Base-by-base conservation (phyloP, 2,888 invertebrate genomes). In the Folsomia candida region DNA sequence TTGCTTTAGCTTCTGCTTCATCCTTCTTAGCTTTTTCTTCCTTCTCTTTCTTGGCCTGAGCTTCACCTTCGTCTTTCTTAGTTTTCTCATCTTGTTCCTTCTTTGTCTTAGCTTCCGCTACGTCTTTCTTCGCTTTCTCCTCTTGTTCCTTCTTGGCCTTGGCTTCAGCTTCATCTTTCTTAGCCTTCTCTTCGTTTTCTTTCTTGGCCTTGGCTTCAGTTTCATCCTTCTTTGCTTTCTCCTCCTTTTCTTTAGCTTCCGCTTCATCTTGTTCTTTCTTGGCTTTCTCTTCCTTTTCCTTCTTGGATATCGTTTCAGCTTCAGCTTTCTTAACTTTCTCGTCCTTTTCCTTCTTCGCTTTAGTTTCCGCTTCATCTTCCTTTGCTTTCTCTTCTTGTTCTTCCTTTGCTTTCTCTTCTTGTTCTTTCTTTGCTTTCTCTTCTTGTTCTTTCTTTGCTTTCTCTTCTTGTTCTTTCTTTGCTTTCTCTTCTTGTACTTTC, bases 251-350 rank as follows among this genome's bases (percentile, higher is more conserved):
- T 75, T 75, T 67, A 70, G 64, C 27, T 72, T 74, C 20, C 68
- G 70, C 25, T 69, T 73, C 27, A 67, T 59, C 77, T 70, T 57
- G 69, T 67, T 59, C 63, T 51, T 57, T 73, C 61, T 22, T 70
- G 81, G 47, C 68, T 68, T 76, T 79, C 71, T 28, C 70, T n/a
- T n/a, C n/a, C n/a, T n/a, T n/a, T 68, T 59, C 65, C 73, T 71
- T 76, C 71, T 72, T 64, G 64, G 28, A 28, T 71, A 22, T 74
- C 68, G 29, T 24, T 71, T 51, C 78, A 78, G 80, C 66, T 25
- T 68, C 62, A 18, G 73, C 72, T 60, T 71, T 66, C 57, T 73
- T 67, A 57, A 51, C 68, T 22, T 77, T 51, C 78, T 37, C 76
- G 59, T 75, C 79, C n/a, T n/a, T n/a, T n/a, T n/a, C n/a, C n/a